Evolutionary conservation across 1,140 invertebrate species (phyloP), one percentile per base, ranked within the genome.

Genomic region (Drosophila pseudoananassae): DNA sequence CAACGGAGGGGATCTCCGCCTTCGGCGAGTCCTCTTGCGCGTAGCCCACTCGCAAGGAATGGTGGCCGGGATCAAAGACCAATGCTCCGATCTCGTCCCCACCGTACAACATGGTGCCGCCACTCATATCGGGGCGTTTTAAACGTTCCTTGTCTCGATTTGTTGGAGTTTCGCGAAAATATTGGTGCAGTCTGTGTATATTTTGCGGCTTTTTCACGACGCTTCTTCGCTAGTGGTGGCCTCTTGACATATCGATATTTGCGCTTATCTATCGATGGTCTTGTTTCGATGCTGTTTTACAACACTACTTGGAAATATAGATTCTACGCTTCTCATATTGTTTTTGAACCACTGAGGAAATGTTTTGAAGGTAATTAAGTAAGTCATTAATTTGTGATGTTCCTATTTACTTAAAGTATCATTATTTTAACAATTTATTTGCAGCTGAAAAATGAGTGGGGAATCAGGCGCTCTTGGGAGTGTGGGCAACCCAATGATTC

Each of bases 81-180:
- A 99, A 92, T 0, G 98, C 98, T 12, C 98, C 98, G 75, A 99
- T 99, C 92, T 99, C 99, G 94, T 99, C 99, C 25, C 96, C 96
- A 23, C 96, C 96, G 80, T 97, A 97, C 36, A 97, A 90, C 96
- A 97, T 97, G 54, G 94, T 95, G 56, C 90, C 88, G 46, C 87
- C 81, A 76, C 81, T 92, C 91, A 92, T 92, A 5, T 75, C 81
- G 80, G 79, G 47, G 79, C 45, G 25, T 55, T 49, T 14, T 5
- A 1, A 17, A 9, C 12, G 25, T 25, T 49, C 61, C 64, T 40
- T n/a, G 23, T 1, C 15, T 14, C 14, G 49, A 54, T 49, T 65
- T 74, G 12, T n/a, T 38, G 49, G 40, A 25, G 14, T 6, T 58
- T 29, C 14, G 51, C 55, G 43, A 47, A 56, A 76, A 64, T 55